Conservation (phyloP, 2,888 invertebrate species). For the Hypomecis atomaria region DNA sequence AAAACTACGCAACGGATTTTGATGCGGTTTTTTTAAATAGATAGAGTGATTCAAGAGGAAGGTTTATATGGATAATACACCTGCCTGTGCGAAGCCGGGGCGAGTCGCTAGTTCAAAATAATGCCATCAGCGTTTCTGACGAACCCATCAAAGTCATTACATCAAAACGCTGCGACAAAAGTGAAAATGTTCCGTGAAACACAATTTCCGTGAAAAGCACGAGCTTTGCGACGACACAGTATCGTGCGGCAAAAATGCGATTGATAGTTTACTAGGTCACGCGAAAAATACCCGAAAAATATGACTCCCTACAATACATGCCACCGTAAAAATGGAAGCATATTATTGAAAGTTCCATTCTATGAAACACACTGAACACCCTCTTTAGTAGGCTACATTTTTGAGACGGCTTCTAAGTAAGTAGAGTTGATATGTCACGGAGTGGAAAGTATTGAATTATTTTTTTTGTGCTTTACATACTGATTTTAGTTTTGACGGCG, state of each 20-base stretch:
- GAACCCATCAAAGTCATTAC: neutral
- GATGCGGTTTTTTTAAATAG: too few species aligned
- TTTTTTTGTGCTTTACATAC: too few species aligned
- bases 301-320: constrained; percentile 21
- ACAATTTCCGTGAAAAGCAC: constrained; percentile 6
- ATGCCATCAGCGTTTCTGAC: too few species aligned
- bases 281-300: constrained; percentile 28
- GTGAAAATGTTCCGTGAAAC: neutral
- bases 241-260: constrained; percentile 14
- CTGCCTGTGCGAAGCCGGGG: too few species aligned
- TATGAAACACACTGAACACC: constrained; percentile 12
- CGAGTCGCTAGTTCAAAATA: too few species aligned
- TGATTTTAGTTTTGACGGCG: too few species aligned
- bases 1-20: too few species aligned
- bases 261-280: constrained; percentile 23
- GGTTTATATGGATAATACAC: too few species aligned
- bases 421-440: constrained; percentile 10
- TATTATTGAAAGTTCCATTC: constrained; percentile 15
- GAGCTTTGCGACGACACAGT: constrained; percentile 5
- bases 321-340: constrained; percentile 19
- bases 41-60: too few species aligned
- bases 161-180: neutral
- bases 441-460: constrained; percentile 4
- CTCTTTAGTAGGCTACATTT: neutral
- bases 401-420: constrained; percentile 7